A percentile compares a stretch with the other conserved stretches of the same genome.
phyloP scores from a whole-genome alignment of 2,797 vertebrate species.

The Artibeus jamaicensis region DNA sequence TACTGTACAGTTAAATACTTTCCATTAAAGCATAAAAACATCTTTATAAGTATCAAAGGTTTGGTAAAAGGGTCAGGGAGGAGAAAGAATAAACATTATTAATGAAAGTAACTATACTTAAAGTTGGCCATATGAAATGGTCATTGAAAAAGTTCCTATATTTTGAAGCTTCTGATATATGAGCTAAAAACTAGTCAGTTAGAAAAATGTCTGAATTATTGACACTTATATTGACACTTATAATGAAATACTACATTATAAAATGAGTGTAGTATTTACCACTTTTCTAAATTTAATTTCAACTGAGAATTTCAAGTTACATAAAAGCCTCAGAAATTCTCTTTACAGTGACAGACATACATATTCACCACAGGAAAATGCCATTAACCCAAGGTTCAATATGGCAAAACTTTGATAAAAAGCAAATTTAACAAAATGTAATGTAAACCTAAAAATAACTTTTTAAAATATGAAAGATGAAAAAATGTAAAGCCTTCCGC shows the following conservation, averaged over 20 bases:
- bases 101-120: neutral
- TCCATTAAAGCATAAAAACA: neutral
- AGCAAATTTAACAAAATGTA: neutral
- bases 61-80: neutral
- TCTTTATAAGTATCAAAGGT: neutral
- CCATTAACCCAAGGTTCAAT: neutral
- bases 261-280: neutral
- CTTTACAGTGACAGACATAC: neutral
- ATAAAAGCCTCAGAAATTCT: slow-evolving; percentile 20
- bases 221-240: neutral
- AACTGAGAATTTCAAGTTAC: neutral
- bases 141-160: neutral
- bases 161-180: neutral
- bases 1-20: neutral
- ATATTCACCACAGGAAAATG: neutral
- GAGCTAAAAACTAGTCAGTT: neutral
- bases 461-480: neutral
- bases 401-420: neutral
- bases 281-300: slow-evolving; percentile 38
- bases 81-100: slow-evolving; percentile 20
- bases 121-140: neutral
- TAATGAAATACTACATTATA: neutral
- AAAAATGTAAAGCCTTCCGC: neutral
- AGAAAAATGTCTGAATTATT: neutral
- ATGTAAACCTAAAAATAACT: neutral